Base-by-base conservation (phyloP, 2,797 vertebrate genomes). In the Malacoraja senta region DNA sequence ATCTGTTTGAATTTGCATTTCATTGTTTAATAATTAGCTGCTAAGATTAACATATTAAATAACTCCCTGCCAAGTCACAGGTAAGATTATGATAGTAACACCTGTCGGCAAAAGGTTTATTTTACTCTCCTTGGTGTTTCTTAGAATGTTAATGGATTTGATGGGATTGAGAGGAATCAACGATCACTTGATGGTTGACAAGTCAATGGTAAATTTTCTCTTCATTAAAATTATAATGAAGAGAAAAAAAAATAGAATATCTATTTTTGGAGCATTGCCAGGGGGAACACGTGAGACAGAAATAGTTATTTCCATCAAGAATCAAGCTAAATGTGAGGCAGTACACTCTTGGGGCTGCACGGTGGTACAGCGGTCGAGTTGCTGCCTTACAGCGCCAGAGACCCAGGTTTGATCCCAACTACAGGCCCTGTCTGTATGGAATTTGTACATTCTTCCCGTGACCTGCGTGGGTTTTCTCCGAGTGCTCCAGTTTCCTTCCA, bases 1-100 rank as follows among this genome's bases (percentile, higher is more conserved):
- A 86, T 63, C 29, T 86, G 83, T 63, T 61, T 86, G 24, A 86
- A 86, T 63, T 86, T 86, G 29, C 58, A 86, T 63, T 61, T 86
- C 58, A 61, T 86, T 63, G 83, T 86, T 3, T 32, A 63, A 15
- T 63, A 83, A 58, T 58, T 83, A 86, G 9, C 26, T 61, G 58
- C 10, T 86, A 29, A 63, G 13, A 86, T 61, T 29, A 58, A 61
- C 61, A 84, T 58, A 84, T 61, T 61, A 3, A 26, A 26, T 13
- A 53, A 0, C 53, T 4, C 4, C 53, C 53, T 15, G 19, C 68
- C 19, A 71, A 71, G 1, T 71, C 68, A 26, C 26, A 63, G 29
- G 29, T 12, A 29, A 53, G 26, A 84, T 84, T 15, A 84, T n/a
- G 63, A 61, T 61, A 15, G 1, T 29, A 84, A 61, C 26, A 63